These are phyloP conservation scores for Philereme transversata DNA, from an alignment of 2,888 invertebrate species.

Conservation along the genomic window DNA sequence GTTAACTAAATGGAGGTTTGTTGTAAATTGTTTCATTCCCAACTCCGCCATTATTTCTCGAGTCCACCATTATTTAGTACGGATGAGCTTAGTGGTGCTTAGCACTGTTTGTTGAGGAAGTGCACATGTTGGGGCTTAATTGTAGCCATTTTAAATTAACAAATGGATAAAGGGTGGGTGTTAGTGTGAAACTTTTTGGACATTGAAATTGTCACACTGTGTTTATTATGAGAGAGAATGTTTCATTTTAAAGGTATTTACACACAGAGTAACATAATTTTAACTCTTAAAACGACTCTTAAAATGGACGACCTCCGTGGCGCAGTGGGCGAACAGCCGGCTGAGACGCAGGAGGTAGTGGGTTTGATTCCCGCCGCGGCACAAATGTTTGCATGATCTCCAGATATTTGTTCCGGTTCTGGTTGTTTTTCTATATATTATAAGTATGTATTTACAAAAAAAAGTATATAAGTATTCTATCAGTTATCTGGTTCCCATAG, in stretches of 20 bases:
- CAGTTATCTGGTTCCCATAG: too few species aligned
- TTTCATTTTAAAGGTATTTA: not conserved
- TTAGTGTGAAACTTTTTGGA: conserved; percentile 12
- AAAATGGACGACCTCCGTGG: too few species aligned
- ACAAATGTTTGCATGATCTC: too few species aligned
- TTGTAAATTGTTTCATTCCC: conserved; percentile 31
- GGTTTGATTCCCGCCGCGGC: too few species aligned
- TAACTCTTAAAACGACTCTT: too few species aligned
- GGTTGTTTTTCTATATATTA: too few species aligned
- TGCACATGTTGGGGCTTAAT: conserved; percentile 28
- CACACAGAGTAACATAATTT: too few species aligned
- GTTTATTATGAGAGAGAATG: conserved; percentile 3
- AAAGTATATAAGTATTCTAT: too few species aligned
- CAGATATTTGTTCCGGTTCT: too few species aligned
- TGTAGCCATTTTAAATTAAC: conserved; percentile 25
- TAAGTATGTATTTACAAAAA: too few species aligned
- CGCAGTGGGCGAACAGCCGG: too few species aligned
- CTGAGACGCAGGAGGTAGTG: too few species aligned
- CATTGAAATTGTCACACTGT: conserved; percentile 10
- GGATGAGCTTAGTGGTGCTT: conserved; percentile 32
- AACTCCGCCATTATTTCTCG: conserved; percentile 25
- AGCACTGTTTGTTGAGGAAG: conserved; percentile 29
- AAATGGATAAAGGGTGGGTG: conserved; percentile 11
- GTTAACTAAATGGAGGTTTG: conserved; percentile 25
- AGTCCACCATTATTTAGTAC: conserved; percentile 29